Evolutionary conservation across 2,797 vertebrate species (phyloP).

Genomic region (Arnoldichthys spilopterus): DNA sequence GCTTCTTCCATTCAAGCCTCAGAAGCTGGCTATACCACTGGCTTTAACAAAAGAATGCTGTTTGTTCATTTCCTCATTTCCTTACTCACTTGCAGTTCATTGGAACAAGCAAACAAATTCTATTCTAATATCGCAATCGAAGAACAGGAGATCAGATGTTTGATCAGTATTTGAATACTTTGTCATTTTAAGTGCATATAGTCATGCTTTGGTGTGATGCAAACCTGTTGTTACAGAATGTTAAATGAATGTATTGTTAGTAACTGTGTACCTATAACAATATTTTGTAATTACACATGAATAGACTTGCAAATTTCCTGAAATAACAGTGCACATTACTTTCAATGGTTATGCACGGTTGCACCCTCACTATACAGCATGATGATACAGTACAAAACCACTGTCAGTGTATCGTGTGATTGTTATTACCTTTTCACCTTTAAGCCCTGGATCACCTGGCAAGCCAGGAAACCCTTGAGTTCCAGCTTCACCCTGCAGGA

Average conservation of each 20-base stretch:
- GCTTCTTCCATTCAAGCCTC: neutral
- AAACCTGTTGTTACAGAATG: neutral
- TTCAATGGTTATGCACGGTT: neutral
- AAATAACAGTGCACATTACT: neutral
- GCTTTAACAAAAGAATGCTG: neutral
- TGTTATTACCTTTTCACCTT: constrained; percentile 82
- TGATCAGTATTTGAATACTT: too few species aligned
- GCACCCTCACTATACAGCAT: neutral
- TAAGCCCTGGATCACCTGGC: constrained; percentile 75
- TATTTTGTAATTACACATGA: neutral
- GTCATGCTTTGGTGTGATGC: too few species aligned
- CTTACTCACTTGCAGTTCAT: neutral
- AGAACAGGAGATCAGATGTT: neutral
- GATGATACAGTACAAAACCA: neutral
- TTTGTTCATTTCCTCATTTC: too few species aligned
- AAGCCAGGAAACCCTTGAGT: constrained; percentile 77
- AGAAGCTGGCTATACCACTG: neutral
- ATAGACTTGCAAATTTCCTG: neutral
- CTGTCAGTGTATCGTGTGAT: neutral
- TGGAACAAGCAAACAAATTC: neutral
- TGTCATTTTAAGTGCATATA: too few species aligned
- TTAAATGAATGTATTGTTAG: neutral
- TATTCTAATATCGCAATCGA: neutral
- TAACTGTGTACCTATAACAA: neutral
- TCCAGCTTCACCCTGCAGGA: constrained; percentile 75